phyloP scores from a whole-genome alignment of 2,113 vertebrate genomes.

The Meleagris gallopavo region DNA sequence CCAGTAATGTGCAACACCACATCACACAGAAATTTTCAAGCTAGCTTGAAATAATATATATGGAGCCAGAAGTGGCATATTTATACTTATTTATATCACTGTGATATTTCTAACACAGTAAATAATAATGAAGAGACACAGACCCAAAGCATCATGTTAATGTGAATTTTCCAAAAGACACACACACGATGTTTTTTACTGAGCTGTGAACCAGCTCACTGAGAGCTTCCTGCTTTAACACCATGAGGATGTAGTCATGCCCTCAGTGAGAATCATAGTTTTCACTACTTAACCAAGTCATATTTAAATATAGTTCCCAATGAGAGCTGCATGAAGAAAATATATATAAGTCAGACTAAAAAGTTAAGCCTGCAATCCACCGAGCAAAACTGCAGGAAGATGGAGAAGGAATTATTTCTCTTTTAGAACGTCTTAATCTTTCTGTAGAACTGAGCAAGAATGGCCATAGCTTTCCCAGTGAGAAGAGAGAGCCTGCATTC shows the following conservation, averaged over 20 bases:
- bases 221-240: not conserved
- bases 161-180: not conserved
- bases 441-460: not conserved
- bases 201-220: not conserved
- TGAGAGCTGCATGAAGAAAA: not conserved
- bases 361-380: not conserved
- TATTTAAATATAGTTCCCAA: not conserved
- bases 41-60: not conserved
- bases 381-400: not conserved
- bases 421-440: not conserved
- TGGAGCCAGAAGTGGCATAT: not conserved
- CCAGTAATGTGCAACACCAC: not conserved
- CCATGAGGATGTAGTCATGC: not conserved
- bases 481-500: not conserved
- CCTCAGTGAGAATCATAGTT: accelerated
- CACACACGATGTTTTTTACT: not conserved
- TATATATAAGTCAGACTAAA: not conserved
- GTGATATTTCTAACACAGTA: not conserved
- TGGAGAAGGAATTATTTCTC: not conserved
- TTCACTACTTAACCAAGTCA: not conserved
- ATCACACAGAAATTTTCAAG: not conserved
- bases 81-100: not conserved
- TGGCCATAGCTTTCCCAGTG: not conserved
- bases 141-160: not conserved
- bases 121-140: not conserved